Conservation (phyloP, 1,140 invertebrate species). For the Palaemon carinicauda region DNA sequence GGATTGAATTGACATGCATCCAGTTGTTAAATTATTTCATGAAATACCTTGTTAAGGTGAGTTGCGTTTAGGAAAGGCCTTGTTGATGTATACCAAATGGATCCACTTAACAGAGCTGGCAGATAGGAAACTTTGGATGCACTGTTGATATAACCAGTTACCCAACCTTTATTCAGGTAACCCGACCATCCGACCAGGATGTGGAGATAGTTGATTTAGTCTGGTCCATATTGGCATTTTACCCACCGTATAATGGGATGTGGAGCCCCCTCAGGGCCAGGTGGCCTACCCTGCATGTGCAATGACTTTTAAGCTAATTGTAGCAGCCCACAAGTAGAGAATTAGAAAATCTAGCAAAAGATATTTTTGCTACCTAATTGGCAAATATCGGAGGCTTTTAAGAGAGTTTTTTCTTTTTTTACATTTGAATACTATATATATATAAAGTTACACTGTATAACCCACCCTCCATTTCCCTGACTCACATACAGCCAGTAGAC, state of each 20-base stretch:
- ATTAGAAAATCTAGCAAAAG: not conserved
- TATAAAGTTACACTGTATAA: not conserved
- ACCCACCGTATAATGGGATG: not conserved
- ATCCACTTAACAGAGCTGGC: too few relatives aligned
- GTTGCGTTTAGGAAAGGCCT: too few relatives aligned
- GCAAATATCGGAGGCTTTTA: not conserved
- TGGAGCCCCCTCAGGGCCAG: not conserved
- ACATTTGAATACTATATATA: not conserved
- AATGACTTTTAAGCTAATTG: conserved; percentile 33
- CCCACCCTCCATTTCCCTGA: too few relatives aligned
- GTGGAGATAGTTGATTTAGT: not conserved
- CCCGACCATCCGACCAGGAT: too few relatives aligned
- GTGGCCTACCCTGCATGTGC: conserved; percentile 31
- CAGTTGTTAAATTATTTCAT: too few relatives aligned
- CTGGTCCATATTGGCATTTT: not conserved
- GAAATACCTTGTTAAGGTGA: too few relatives aligned
- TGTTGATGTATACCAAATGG: too few relatives aligned
- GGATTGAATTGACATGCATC: too few relatives aligned
- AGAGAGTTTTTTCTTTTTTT: not conserved
- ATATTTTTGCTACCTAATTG: conserved; percentile 9
- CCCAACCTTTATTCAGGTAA: too few relatives aligned
- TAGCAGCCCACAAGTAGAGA: not conserved
- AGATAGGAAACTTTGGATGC: too few relatives aligned
- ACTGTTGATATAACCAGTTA: too few relatives aligned
- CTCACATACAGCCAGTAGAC: too few relatives aligned